Evolutionary conservation across 2,113 vertebrate species (phyloP).

Genomic region (Syngnathoides biaculeatus): DNA sequence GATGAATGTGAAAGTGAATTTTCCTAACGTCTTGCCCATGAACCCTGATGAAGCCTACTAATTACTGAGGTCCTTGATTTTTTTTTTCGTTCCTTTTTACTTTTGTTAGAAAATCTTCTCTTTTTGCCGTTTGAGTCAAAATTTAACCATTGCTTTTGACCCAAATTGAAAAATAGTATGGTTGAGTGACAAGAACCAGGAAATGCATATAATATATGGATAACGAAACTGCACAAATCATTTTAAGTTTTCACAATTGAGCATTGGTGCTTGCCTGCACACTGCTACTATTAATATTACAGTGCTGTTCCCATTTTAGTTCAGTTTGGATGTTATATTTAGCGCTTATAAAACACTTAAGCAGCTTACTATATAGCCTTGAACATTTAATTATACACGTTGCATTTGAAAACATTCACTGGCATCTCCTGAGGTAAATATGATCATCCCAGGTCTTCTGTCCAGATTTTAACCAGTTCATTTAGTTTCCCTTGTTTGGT

Average conservation of each 20-base stretch:
- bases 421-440: not conserved
- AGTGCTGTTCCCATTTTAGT: not conserved
- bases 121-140: not conserved
- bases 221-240: too few relatives aligned
- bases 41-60: not conserved
- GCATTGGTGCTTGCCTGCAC: too few relatives aligned
- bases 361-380: not conserved
- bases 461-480: slow-evolving; percentile 14
- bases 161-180: too few relatives aligned
- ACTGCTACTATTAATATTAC: not conserved
- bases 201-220: too few relatives aligned
- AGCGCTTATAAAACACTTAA: too few relatives aligned
- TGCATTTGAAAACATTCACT: not conserved
- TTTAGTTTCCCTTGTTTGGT: slow-evolving; percentile 12
- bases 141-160: not conserved
- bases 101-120: not conserved
- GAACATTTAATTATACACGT: not conserved
- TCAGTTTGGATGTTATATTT: not conserved
- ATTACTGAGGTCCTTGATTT: not conserved
- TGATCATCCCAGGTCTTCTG: slow-evolving; percentile 4
- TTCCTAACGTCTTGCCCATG: not conserved
- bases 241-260: too few relatives aligned
- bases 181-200: too few relatives aligned
- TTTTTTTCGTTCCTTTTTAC: too few relatives aligned
- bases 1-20: not conserved